phyloP scores from a whole-genome alignment of 2,888 invertebrate genomes.

The Scaptomyza tumidula region DNA sequence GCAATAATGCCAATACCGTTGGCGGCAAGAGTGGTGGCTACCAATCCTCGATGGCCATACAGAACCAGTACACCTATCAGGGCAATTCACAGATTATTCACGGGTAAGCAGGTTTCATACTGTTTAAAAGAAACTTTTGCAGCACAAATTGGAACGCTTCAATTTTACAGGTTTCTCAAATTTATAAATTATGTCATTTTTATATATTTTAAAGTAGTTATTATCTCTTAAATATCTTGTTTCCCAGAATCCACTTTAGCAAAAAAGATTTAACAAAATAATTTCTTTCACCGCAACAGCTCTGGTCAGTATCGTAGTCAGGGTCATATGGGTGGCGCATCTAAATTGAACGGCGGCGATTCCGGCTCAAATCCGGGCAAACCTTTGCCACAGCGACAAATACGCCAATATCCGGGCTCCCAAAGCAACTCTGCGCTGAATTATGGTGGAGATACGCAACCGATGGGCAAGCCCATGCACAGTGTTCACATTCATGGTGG shows the following conservation, averaged over 20 bases:
- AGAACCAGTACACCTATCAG: slow-evolving; percentile 78
- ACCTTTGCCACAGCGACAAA: slow-evolving; percentile 81
- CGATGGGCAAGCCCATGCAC: slow-evolving; percentile 79
- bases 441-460: slow-evolving; percentile 68
- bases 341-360: slow-evolving; percentile 84
- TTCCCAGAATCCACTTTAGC: too few relatives aligned
- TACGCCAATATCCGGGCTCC: slow-evolving; percentile 81
- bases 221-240: too few relatives aligned
- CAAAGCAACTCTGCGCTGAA: slow-evolving; percentile 78
- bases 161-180: too few relatives aligned
- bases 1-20: slow-evolving; percentile 44
- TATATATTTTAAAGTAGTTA: too few relatives aligned
- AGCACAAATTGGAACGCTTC: too few relatives aligned
- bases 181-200: too few relatives aligned
- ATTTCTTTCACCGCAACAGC: slow-evolving; percentile 40
- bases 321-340: slow-evolving; percentile 71
- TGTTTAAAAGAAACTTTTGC: too few relatives aligned
- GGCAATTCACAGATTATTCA: slow-evolving; percentile 75
- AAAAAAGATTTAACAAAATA: neutral
- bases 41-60: slow-evolving; percentile 77
- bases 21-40: slow-evolving; percentile 69
- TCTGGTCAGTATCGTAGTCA: slow-evolving; percentile 77
- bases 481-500: slow-evolving; percentile 75
- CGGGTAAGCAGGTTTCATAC: slow-evolving; percentile 51
- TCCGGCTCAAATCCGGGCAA: slow-evolving; percentile 75